These are phyloP conservation scores for Cordilura impudica DNA, from an alignment of 2,888 invertebrate species.

Conservation along the genomic window DNA sequence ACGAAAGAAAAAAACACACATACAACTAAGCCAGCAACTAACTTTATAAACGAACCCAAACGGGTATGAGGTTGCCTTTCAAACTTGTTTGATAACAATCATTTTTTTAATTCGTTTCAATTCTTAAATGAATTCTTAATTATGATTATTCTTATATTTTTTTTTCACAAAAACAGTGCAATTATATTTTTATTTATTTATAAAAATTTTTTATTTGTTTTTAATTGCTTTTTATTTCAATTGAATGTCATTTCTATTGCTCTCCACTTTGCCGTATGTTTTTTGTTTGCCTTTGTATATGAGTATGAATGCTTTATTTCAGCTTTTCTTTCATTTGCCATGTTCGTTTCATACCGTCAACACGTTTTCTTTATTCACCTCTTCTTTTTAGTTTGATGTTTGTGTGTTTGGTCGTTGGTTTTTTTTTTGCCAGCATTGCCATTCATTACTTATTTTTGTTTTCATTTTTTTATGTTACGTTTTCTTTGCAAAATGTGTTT, in stretches of 20 bases:
- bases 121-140: not conserved
- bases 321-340: not conserved
- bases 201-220: no score
- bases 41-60: not conserved
- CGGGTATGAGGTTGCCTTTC: not conserved
- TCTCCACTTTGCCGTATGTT: slow-evolving; percentile 11
- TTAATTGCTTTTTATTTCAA: not conserved
- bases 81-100: not conserved
- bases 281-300: not conserved
- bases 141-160: not conserved
- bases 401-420: not conserved
- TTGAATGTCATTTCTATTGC: not conserved
- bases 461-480: slow-evolving; percentile 15
- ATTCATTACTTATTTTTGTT: slow-evolving; percentile 26
- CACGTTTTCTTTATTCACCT: slow-evolving; percentile 61
- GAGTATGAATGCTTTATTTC: not conserved
- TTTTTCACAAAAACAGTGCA: not conserved
- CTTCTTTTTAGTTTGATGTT: slow-evolving; percentile 14
- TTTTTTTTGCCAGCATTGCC: slow-evolving; percentile 36
- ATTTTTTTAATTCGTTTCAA: not conserved
- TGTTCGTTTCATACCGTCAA: slow-evolving; percentile 60
- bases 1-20: slow-evolving; percentile 54
- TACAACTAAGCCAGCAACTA: slow-evolving; percentile 23
- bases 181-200: no score
- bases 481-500: slow-evolving; percentile 57